phyloP scores from a whole-genome alignment of 2,113 vertebrate genomes.

The Seriola dumerili region DNA sequence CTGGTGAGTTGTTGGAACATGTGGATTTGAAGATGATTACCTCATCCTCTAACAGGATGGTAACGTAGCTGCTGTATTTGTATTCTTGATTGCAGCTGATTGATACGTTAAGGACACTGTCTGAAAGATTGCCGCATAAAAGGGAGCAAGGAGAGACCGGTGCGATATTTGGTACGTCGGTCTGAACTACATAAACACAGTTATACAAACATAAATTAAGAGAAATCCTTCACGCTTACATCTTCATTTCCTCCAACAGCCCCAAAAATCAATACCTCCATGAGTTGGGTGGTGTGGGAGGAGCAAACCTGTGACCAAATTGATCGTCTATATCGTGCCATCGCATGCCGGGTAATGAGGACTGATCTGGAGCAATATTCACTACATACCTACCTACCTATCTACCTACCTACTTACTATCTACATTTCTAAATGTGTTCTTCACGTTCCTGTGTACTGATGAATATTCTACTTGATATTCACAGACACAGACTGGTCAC shows the following conservation, averaged over 20 bases:
- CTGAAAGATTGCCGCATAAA: conserved; percentile 86
- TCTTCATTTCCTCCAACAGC: conserved; percentile 76
- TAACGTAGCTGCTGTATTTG: neutral
- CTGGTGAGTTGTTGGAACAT: conserved; percentile 83
- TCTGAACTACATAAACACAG: neutral
- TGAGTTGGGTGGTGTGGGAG: conserved; percentile 94
- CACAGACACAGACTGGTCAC: neutral
- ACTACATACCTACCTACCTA: no score
- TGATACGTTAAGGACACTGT: conserved; percentile 88
- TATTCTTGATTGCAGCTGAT: conserved; percentile 86
- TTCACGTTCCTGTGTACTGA: no score
- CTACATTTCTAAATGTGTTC: no score
- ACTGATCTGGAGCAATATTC: neutral
- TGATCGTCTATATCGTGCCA: conserved; percentile 86
- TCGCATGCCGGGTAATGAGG: conserved; percentile 88
- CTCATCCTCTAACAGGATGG: neutral
- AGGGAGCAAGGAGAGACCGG: conserved; percentile 88
- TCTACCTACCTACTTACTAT: no score
- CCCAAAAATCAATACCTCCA: conserved; percentile 88
- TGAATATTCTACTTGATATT: no score
- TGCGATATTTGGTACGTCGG: conserved; percentile 88
- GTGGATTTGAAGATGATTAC: neutral
- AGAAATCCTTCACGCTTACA: neutral
- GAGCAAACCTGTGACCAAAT: conserved; percentile 91
- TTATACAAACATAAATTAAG: neutral